Conservation (phyloP, 35 echinoderm and acorn worm genomes). For the Apostichopus parvimensis region DNA sequence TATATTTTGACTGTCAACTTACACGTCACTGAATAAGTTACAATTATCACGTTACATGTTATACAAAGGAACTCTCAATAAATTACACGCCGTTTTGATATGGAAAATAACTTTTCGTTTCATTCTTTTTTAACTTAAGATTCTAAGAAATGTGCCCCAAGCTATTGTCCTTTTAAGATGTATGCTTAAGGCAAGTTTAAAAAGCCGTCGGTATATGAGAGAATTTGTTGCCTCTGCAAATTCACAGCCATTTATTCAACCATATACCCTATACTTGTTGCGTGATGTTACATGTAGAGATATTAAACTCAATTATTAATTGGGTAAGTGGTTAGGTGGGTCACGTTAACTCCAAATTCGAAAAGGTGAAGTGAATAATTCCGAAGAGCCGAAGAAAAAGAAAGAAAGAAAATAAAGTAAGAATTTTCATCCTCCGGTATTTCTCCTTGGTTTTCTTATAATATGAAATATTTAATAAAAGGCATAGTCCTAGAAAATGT, state of each 20-base stretch:
- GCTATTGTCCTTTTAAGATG: neutral
- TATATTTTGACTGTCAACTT: neutral
- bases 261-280: neutral
- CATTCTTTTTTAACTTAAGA: neutral
- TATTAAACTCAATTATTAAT: no score
- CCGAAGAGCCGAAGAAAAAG: no score
- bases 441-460: no score
- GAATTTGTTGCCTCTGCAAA: neutral
- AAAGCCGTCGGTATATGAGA: neutral
- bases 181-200: neutral
- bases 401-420: no score
- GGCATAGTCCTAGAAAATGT: no score
- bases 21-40: conserved; percentile 6
- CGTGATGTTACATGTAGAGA: no score
- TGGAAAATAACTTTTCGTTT: neutral
- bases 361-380: no score
- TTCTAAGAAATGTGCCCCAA: neutral
- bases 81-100: conserved; percentile 6
- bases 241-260: neutral
- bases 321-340: no score
- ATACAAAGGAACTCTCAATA: neutral
- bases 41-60: neutral
- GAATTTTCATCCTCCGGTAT: no score
- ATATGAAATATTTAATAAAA: no score
- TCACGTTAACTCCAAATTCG: no score